Evolutionary conservation across 2,113 vertebrate genomes (phyloP).

Genomic region (Corydoras maculifer): DNA sequence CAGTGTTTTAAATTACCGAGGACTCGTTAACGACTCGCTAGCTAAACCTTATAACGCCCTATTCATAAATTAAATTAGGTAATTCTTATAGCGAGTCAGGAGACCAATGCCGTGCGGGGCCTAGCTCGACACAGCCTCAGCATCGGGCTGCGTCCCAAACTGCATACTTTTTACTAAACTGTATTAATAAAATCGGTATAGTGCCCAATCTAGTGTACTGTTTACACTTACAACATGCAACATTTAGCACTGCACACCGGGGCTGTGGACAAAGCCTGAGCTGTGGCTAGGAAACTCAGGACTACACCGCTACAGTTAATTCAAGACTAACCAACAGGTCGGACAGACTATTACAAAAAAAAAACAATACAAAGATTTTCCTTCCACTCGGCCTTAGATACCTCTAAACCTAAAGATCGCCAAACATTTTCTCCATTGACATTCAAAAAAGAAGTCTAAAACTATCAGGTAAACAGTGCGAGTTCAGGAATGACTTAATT

Average conservation of each 20-base stretch:
- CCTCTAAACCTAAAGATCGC: not conserved
- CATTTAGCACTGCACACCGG: not conserved
- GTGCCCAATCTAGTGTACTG: not conserved
- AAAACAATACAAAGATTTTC: not conserved
- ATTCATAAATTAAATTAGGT: not conserved
- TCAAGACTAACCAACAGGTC: slow-evolving; percentile 7
- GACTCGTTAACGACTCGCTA: too few relatives aligned
- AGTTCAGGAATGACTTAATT: not conserved
- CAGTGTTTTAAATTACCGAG: too few relatives aligned
- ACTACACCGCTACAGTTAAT: not conserved
- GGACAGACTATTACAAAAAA: not conserved
- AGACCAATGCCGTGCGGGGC: not conserved
- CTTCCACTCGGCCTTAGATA: not conserved
- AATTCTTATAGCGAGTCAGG: not conserved
- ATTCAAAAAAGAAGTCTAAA: not conserved
- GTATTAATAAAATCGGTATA: not conserved
- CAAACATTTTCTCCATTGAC: not conserved
- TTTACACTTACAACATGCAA: not conserved
- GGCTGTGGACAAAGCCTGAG: not conserved
- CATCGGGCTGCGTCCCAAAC: not conserved
- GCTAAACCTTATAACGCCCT: not conserved
- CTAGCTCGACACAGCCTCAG: not conserved
- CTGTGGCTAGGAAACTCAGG: not conserved
- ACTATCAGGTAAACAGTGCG: not conserved
- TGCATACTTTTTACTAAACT: not conserved